Conservation (phyloP, 2,797 vertebrate species). For the Parauchenoglanis punctatus region DNA sequence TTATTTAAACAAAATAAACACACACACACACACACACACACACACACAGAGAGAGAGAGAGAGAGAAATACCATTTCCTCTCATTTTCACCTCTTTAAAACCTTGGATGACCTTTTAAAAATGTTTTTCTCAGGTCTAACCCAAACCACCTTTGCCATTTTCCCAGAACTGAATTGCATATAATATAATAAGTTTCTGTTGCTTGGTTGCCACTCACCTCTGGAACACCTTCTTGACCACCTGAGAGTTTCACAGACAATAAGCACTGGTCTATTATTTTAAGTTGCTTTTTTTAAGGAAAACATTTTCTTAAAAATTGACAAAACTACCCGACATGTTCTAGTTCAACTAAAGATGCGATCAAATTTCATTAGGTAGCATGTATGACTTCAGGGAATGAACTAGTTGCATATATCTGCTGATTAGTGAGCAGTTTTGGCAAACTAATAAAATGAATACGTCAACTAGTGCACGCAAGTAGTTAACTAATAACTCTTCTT, state of each 20-base stretch:
- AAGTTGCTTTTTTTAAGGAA: neutral
- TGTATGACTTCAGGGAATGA: too few relatives aligned
- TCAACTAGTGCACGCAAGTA: too few relatives aligned
- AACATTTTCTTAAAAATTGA: neutral
- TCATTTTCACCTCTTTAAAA: slow-evolving; percentile 12
- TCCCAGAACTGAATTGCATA: slow-evolving; percentile 8
- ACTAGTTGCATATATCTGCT: too few relatives aligned
- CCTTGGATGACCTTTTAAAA: slow-evolving; percentile 2
- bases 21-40: neutral
- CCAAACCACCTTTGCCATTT: neutral
- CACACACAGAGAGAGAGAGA: neutral
- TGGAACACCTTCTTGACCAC: slow-evolving; percentile 10
- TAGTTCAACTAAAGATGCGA: too few relatives aligned
- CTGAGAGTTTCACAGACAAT: slow-evolving; percentile 15
- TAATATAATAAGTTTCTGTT: neutral
- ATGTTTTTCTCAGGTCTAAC: neutral
- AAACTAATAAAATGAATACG: too few relatives aligned
- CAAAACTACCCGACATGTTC: too few relatives aligned
- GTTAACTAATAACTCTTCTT: too few relatives aligned
- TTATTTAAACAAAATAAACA: neutral
- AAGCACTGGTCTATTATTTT: neutral
- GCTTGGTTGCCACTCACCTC: neutral
- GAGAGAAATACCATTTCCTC: neutral
- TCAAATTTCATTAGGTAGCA: too few relatives aligned
- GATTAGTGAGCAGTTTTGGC: too few relatives aligned